Conservation (phyloP, 92 coral and sea anemone genomes). For the Umimayanthus chanpuru region DNA sequence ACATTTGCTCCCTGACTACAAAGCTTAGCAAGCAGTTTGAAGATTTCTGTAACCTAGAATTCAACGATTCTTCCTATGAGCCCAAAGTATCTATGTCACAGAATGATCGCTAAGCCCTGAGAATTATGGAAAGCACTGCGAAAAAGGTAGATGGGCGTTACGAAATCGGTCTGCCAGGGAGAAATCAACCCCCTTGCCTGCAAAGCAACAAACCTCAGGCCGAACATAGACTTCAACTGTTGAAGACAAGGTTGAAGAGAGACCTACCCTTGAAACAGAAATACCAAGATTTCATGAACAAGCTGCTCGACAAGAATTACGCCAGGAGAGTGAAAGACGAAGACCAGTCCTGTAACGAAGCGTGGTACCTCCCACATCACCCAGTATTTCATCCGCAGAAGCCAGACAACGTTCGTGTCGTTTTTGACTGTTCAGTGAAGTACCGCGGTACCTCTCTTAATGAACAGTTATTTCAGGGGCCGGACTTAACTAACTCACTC, state of each 20-base stretch:
- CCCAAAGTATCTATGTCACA: constrained; percentile 36
- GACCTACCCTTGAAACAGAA: not conserved
- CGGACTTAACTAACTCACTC: not conserved
- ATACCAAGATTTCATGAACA: not conserved
- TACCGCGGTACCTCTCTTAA: not conserved
- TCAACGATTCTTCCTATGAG: not conserved
- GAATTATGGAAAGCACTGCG: constrained; percentile 43
- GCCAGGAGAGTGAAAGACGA: not conserved
- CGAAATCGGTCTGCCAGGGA: constrained; percentile 67
- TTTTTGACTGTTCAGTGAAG: not conserved
- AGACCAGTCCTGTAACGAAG: not conserved
- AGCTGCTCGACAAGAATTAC: not conserved
- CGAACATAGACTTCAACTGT: not conserved
- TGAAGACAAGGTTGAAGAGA: not conserved
- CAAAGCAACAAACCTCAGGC: constrained; percentile 45
- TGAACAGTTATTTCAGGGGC: no score
- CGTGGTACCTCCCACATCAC: not conserved
- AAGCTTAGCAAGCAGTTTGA: not conserved
- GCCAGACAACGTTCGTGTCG: not conserved
- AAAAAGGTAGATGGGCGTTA: constrained; percentile 44
- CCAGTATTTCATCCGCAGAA: not conserved
- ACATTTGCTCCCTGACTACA: no score
- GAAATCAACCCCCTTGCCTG: constrained; percentile 31
- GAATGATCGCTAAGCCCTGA: constrained; percentile 54
- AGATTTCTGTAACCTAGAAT: not conserved